These are phyloP conservation scores for Pipra filicauda DNA, from an alignment of 2,113 vertebrate species.

Conservation along the genomic window DNA sequence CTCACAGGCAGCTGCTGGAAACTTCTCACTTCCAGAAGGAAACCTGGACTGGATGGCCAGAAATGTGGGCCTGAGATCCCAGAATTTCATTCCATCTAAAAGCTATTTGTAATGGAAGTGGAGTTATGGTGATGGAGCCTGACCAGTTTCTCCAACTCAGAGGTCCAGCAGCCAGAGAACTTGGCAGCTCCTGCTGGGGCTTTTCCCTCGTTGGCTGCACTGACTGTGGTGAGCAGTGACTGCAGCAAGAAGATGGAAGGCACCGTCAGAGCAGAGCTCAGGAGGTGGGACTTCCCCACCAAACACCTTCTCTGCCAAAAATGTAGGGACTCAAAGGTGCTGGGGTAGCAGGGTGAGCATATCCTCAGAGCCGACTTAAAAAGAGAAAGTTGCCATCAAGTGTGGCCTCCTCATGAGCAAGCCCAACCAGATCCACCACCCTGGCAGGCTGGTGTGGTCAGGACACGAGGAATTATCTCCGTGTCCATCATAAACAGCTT, in stretches of 20 bases:
- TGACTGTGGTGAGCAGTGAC: accelerated
- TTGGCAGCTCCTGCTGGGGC: neutral
- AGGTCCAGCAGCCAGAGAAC: accelerated
- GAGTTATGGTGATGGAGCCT: no score
- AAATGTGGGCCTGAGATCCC: neutral
- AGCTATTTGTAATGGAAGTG: neutral
- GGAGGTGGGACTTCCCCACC: neutral
- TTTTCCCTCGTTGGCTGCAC: neutral
- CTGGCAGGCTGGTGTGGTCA: neutral
- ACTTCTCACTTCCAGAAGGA: neutral
- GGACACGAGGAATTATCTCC: neutral
- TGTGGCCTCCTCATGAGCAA: neutral
- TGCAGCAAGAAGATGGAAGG: neutral
- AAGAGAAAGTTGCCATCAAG: neutral
- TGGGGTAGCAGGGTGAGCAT: neutral
- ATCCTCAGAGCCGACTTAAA: neutral
- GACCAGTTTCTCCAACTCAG: neutral
- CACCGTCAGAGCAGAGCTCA: neutral
- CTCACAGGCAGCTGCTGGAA: neutral
- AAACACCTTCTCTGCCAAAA: neutral
- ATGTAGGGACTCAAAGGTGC: neutral
- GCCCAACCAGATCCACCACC: neutral
- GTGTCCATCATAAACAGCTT: neutral
- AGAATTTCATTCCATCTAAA: neutral
- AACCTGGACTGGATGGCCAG: neutral